Evolutionary conservation across 2,113 vertebrate genomes (phyloP).

Genomic region (Ciconia maguari): DNA sequence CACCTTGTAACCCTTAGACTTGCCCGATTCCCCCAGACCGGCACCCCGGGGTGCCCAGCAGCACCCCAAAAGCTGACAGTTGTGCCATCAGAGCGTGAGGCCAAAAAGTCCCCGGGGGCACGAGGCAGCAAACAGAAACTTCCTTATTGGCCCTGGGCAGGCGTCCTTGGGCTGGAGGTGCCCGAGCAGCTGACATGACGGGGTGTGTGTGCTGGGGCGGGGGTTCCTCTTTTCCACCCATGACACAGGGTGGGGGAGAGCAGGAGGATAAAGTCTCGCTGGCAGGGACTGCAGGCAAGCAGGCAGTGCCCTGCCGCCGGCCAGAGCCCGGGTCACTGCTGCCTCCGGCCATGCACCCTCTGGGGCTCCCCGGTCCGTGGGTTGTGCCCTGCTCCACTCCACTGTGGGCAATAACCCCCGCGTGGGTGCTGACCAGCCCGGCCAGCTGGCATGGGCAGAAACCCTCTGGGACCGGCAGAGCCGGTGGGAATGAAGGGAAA

Average conservation of each 20-base stretch:
- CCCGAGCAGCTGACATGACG: fast-evolving
- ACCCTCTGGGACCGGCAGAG: background rate
- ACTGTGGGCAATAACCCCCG: background rate
- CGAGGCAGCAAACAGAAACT: background rate
- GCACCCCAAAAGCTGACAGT: background rate
- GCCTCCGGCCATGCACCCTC: fast-evolving
- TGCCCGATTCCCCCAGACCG: background rate
- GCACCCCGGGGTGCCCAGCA: background rate
- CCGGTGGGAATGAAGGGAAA: fast-evolving
- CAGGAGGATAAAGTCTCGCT: background rate
- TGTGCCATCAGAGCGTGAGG: fast-evolving
- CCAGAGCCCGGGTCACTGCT: background rate
- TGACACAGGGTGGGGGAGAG: background rate
- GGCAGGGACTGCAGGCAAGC: background rate
- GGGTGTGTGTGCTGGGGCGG: fast-evolving
- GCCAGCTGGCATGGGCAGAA: background rate
- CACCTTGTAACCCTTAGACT: background rate
- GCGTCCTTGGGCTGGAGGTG: background rate
- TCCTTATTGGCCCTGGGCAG: background rate
- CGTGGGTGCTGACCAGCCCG: background rate
- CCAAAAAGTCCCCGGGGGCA: fast-evolving
- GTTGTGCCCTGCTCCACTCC: background rate
- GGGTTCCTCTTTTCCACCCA: background rate
- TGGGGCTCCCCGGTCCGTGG: background rate
- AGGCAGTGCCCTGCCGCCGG: background rate